Evolutionary conservation across 2,113 vertebrate genomes (phyloP).

Genomic region (Hoplias malabaricus): DNA sequence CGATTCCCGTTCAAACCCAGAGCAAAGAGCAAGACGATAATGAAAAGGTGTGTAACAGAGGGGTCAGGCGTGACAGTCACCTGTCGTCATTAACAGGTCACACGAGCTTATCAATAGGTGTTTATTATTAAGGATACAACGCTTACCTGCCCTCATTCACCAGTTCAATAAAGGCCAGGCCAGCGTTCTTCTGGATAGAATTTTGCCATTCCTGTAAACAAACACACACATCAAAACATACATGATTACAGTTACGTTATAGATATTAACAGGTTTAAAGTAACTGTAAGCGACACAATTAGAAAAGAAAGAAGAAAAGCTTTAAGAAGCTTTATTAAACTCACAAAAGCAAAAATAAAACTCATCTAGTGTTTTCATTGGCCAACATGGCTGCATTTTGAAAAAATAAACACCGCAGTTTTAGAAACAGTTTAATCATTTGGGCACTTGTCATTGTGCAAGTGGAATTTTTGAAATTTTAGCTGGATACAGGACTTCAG

Average conservation of each 20-base stretch:
- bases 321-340: no score
- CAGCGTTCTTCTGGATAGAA: conserved; percentile 87
- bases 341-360: no score
- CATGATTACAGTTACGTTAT: neutral
- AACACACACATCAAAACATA: neutral
- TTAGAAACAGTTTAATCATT: no score
- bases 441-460: no score
- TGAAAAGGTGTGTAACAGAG: neutral
- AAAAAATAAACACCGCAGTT: no score
- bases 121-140: conserved; percentile 16
- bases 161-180: conserved; percentile 84
- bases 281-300: no score
- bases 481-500: no score
- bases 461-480: no score
- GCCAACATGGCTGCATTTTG: no score
- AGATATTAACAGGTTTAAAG: no score
- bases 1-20: conserved; percentile 29
- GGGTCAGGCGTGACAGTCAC: neutral
- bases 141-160: conserved; percentile 84
- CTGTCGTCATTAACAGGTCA: neutral
- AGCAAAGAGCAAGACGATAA: neutral
- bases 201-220: conserved; percentile 83
- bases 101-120: neutral
- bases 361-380: no score
- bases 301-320: no score